Percentiles rank a stretch among this genome's conserved stretches.
Conservation (phyloP, 2,797 vertebrate genomes). For the Delichon dasypus region DNA sequence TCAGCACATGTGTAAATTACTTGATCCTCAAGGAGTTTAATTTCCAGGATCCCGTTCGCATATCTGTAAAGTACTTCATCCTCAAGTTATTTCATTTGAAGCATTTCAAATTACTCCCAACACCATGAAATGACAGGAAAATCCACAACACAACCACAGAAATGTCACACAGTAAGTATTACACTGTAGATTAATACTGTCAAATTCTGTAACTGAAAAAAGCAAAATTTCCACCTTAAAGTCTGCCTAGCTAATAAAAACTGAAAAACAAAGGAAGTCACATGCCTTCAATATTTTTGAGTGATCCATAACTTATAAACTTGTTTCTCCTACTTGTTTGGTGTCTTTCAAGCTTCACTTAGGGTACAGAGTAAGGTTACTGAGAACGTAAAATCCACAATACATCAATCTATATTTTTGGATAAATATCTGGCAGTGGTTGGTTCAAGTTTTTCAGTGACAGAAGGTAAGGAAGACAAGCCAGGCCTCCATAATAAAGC, state of each 20-base stretch:
- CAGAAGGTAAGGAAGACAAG: conserved; percentile 54
- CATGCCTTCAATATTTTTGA: not conserved
- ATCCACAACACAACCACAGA: not conserved
- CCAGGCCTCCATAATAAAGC: not conserved
- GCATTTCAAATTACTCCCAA: not conserved
- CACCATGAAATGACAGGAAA: not conserved
- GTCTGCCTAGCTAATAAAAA: not conserved
- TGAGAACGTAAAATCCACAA: not conserved
- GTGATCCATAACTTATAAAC: not conserved
- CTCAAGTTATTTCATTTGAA: not conserved
- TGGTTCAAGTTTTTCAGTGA: not conserved
- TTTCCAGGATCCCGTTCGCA: not conserved
- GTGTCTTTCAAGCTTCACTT: not conserved
- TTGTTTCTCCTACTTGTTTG: not conserved
- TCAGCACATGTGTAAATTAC: not conserved
- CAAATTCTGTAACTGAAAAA: not conserved
- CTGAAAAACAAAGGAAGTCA: not conserved
- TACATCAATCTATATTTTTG: not conserved
- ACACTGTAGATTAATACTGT: not conserved
- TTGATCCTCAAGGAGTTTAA: not conserved
- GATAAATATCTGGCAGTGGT: not conserved
- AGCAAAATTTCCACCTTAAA: not conserved
- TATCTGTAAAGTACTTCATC: not conserved
- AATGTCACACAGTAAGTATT: not conserved
- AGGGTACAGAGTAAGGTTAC: not conserved